Base-by-base conservation (phyloP, 2,888 invertebrate species). In the Nematopogon swammerdamellus region DNA sequence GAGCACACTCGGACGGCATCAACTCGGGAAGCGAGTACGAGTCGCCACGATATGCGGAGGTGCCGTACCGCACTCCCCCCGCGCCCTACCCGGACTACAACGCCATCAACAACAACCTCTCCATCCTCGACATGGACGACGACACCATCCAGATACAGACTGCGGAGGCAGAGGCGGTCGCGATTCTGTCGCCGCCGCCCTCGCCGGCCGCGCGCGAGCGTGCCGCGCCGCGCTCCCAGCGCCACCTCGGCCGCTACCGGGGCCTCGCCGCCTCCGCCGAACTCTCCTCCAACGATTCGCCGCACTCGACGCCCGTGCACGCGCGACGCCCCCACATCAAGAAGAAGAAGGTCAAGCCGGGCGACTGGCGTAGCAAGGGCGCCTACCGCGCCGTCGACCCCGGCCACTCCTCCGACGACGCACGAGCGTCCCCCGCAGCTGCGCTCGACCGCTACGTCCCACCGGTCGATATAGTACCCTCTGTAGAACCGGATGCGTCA, bases 261-360 rank as follows among this genome's bases (percentile, higher is more conserved):
- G 52, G 71, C 72, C 0, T 64, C 8, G 36, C 11, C 11, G 36
- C n/a, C 3, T 14, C 11, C 36, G 36, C 59, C 1, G 66, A 65
- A 16, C 69, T 67, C 30, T 53, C 68, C 19, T 56, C 71, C 36
- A 64, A 67, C 53, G 69, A 65, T 56, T 70, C 67, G 45, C 62
- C 68, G 53, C 79, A 67, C 52, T 82, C 82, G 57, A 83, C 83
- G 54, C 84, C 84, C 10, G 72, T 83, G 49, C 83, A 82, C 64
- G 70, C 77, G 58, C 63, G 70, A 1, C 71, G 74, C 47, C 61
- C 66, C 19, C 58, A 66, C 19, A 58, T 62, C 53, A 72, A 71
- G 60, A 80, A 81, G 64, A 72, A 75, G 56, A 74, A 81, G 44
- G 48, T 61, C 60, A 70, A 66, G 59, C 56, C 62, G 53, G 56